Evolutionary conservation across 2,888 invertebrate species (phyloP), one percentile per base, ranked within the genome.

Genomic region (Anoplius nigerrimus): DNA sequence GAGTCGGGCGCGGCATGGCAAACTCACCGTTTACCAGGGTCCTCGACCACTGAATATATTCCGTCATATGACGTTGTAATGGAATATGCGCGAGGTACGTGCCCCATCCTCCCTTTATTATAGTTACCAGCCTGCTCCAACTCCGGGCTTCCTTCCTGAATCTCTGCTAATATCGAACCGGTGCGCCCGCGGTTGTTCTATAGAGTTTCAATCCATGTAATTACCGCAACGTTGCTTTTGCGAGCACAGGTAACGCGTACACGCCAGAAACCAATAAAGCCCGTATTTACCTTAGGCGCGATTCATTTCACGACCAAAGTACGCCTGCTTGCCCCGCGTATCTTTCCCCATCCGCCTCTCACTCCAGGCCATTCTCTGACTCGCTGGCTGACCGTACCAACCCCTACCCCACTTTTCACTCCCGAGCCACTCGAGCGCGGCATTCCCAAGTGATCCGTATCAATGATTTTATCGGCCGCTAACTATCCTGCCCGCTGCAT

Each of bases 1-100:
- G 59, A 68, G 63, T 64, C 20, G 20, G 21, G 66, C 55, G 54
- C 54, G 63, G 66, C 64, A 72, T 72, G 68, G 74, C 76, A 71
- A 79, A 78, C 79, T 78, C 69, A 69, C 62, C 67, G 67, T 74
- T 78, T 78, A 78, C 74, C 74, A 65, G 34, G 67, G 69, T 74
- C 74, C 70, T 69, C 66, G 20, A 60, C 63, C 74, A 70, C 74
- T 78, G 78, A 78, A 78, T 78, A 34, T 34, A 78, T 78, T 79
- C 78, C 63, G 62, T 65, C 65, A 55, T 55, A 64, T 61, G 67
- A 63, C 65, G 45, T 64, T 69, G 69, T 79, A 74, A 76, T 67
- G 70, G 66, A 68, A 66, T 71, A 34, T 34, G 55, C 62, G 70
- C 65, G 53, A 51, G 59, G 64, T 54, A 71, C 66, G 69, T 52